A percentile compares a stretch with the other conserved stretches of the same genome.
Evolutionary conservation across 2,888 invertebrate genomes (phyloP).

Genomic region (Aspidiotus destructor): DNA sequence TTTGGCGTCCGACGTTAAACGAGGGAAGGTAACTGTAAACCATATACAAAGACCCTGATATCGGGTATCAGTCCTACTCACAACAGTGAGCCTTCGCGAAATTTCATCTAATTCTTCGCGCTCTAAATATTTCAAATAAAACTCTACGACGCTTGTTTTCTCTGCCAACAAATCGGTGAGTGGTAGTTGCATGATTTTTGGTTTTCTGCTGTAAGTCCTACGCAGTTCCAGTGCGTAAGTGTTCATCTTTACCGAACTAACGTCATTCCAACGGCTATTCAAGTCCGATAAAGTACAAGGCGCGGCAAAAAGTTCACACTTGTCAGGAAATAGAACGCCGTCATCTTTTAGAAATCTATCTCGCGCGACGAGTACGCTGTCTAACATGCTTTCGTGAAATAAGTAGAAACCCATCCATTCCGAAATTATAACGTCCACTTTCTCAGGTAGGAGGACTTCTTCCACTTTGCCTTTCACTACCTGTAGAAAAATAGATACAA

Average conservation of each 20-base stretch:
- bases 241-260: constrained; percentile 65
- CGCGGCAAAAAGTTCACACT: constrained; percentile 56
- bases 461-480: constrained; percentile 59
- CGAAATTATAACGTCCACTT: constrained; percentile 82
- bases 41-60: constrained; percentile 57
- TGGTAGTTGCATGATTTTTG: constrained; percentile 53
- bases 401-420: constrained; percentile 99
- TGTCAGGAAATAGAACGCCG: constrained; percentile 67
- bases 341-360: constrained; percentile 65
- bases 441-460: constrained; percentile 58
- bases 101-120: constrained; percentile 52
- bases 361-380: constrained; percentile 73
- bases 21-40: constrained; percentile 68
- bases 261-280: constrained; percentile 63
- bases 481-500: not conserved
- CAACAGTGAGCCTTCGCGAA: constrained; percentile 52
- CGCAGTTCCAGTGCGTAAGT: constrained; percentile 52
- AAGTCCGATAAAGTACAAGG: constrained; percentile 55
- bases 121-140: constrained; percentile 56
- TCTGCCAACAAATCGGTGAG: constrained; percentile 52
- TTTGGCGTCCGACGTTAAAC: constrained; percentile 34
- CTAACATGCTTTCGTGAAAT: constrained; percentile 89
- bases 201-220: constrained; percentile 52
- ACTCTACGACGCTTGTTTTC: constrained; percentile 55
- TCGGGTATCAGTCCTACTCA: constrained; percentile 50